Evolutionary conservation across 2,888 invertebrate species (phyloP), one percentile per base, ranked within the genome.

Genomic region (Coleophora deauratella): DNA sequence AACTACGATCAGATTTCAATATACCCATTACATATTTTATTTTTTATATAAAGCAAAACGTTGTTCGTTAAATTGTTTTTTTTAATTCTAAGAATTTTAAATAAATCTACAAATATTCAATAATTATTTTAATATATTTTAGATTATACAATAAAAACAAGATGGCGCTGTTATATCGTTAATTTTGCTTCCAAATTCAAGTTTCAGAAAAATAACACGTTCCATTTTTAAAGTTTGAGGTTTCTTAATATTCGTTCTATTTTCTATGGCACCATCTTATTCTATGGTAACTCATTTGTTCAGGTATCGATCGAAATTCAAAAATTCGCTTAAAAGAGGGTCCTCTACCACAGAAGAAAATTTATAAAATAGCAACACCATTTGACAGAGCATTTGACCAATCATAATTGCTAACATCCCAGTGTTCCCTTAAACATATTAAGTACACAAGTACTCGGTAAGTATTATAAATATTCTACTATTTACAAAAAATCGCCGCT

Each of bases 341-440:
- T 56, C 57, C 55, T 46, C 43, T 56, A 55, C 57, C 55, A 40
- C 50, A 46, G 43, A 43, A 46, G 48, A 43, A 47, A 49, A 41
- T 4, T 4, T 4, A 21, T 21, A 6, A 21, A 21, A 21, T 6
- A 21, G 21, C 21, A 21, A 21, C 21, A 54, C 57, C 57, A 49
- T 48, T 49, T 21, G 21, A 35, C 12, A 72, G 76, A 76, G 76
- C 73, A 72, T 64, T 73, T 65, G 80, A 79, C 80, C 72, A 75
- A 70, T 77, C 73, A 80, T 76, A 65, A 76, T 72, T 78, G 78
- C 80, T 82, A 81, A 80, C 79, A 79, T 72, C 68, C 78, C 79
- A 21, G 72, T 61, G 56, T 50, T 62, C 53, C 75, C 76, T 68
- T 75, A 75, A 44, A 10, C 31, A 6, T 21, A 40, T 28, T 14